These are phyloP conservation scores for Ptychoptera contaminata DNA, from an alignment of 2,888 invertebrate species.

Conservation along the genomic window DNA sequence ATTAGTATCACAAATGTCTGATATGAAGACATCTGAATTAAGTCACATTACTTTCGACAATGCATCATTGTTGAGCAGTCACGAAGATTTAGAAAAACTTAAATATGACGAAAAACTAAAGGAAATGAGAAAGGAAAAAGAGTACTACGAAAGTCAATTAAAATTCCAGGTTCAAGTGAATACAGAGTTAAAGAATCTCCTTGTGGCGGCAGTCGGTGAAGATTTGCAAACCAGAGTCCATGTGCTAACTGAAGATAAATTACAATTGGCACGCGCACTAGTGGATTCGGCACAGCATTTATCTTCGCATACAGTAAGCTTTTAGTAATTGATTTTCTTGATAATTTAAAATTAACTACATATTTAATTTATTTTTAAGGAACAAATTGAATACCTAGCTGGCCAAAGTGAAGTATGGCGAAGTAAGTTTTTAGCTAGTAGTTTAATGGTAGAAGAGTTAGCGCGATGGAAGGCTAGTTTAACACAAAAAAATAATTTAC, in stretches of 20 bases:
- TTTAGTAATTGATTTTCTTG: conserved; percentile 1
- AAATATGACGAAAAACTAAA: conserved; percentile 39
- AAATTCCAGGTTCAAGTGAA: conserved; percentile 83
- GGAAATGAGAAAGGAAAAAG: conserved; percentile 49
- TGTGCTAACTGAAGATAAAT: conserved; percentile 80
- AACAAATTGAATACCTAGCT: conserved; percentile 83
- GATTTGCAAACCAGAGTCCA: conserved; percentile 82
- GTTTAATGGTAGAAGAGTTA: conserved; percentile 84
- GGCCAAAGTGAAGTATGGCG: conserved; percentile 95
- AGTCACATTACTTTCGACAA: conserved; percentile 33
- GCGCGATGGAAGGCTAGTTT: conserved; percentile 73
- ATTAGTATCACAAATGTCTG: conserved; percentile 54
- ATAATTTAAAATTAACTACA: not conserved
- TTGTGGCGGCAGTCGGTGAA: conserved; percentile 91
- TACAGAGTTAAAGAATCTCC: conserved; percentile 76
- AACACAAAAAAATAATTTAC: conserved; percentile 35
- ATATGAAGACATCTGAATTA: conserved; percentile 46
- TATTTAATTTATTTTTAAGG: conserved; percentile 29
- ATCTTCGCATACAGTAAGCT: conserved; percentile 55
- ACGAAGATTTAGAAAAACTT: conserved; percentile 9
- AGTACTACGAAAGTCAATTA: conserved; percentile 59
- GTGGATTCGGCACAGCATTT: conserved; percentile 73
- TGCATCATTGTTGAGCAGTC: conserved; percentile 12
- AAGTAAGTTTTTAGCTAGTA: conserved; percentile 89
- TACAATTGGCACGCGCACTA: conserved; percentile 71